phyloP scores from a whole-genome alignment of 2,797 vertebrate genomes.

The Anguilla megastoma region DNA sequence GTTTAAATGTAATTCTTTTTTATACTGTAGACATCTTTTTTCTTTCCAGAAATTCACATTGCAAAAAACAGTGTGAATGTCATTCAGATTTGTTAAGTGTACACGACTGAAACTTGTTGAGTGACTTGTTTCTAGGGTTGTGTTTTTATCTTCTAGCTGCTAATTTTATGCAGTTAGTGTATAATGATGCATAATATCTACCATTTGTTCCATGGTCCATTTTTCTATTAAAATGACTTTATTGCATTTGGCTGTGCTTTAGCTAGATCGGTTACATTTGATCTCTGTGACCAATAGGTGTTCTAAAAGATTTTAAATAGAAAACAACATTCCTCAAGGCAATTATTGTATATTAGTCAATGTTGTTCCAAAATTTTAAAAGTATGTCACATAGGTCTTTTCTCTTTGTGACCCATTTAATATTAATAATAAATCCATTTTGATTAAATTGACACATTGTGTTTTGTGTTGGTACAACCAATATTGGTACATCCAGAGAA shows the following conservation, averaged over 20 bases:
- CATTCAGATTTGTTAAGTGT: neutral
- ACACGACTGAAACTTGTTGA: constrained; percentile 11
- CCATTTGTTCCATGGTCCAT: neutral
- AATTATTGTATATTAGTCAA: constrained; percentile 35
- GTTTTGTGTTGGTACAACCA: neutral
- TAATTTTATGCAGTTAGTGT: neutral
- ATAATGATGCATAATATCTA: constrained; percentile 3
- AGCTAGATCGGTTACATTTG: constrained; percentile 18
- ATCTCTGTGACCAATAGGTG: neutral
- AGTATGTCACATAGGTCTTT: constrained; percentile 32
- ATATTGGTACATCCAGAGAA: neutral
- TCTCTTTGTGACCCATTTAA: constrained; percentile 43
- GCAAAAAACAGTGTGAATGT: neutral
- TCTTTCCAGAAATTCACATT: neutral
- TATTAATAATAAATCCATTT: constrained; percentile 58
- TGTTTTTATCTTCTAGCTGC: constrained; percentile 6
- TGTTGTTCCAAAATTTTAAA: constrained; percentile 37
- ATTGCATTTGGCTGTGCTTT: neutral
- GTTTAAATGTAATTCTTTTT: neutral
- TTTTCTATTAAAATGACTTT: neutral
- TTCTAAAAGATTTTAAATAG: neutral
- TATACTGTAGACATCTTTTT: neutral
- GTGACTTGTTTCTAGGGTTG: constrained; percentile 29
- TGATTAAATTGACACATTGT: neutral
- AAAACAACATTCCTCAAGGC: neutral